Evolutionary conservation across 2,888 invertebrate genomes (phyloP), one percentile per base, ranked within the genome.

Genomic region (Ectemnius continuus): DNA sequence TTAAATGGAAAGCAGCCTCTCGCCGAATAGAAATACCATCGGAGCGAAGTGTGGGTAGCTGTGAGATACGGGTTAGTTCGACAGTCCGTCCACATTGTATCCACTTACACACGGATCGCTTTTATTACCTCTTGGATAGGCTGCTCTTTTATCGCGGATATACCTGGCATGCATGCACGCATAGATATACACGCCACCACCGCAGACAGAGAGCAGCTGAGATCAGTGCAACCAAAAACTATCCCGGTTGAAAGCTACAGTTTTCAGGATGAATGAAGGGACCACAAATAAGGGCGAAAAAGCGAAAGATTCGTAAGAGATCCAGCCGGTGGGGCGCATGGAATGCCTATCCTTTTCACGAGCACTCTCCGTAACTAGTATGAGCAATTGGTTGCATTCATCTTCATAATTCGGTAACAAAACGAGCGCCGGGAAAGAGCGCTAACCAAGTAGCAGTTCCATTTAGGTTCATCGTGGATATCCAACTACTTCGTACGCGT

Each of bases 1-100:
- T 81, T 73, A 81, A 81, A 81, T 81, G 75, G 75, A 74, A 70
- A 69, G 75, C 70, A 70, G 75, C 76, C 70, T 74, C 73, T 80
- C 69, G 52, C 47, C 73, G 64, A 70, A 73, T 73, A 62, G 80
- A 75, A 80, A 73, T 80, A 78, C 56, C 69, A 48, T 66, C 69
- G 56, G 57, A 70, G 69, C 61, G 52, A 66, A 68, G 48, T 69
- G 73, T 63, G 61, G 47, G 46, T 67, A 67, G 16, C 62, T 16
- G 58, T 6, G 61, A 73, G 61, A 67, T 67, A 67, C 61, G 67
- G 63, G 56, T 48, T 18, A 28, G 36, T 45, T 13, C 52, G 52
- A 28, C 56, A 28, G 52, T 56, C 52, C 63, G 59, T 68, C 57
- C 70, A 28, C 48, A 36, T 13, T 57, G 26, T 36, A 36, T 36